Conservation (phyloP, 35 echinoderm and acorn worm genomes). For the Strongylocentrotus purpuratus region DNA sequence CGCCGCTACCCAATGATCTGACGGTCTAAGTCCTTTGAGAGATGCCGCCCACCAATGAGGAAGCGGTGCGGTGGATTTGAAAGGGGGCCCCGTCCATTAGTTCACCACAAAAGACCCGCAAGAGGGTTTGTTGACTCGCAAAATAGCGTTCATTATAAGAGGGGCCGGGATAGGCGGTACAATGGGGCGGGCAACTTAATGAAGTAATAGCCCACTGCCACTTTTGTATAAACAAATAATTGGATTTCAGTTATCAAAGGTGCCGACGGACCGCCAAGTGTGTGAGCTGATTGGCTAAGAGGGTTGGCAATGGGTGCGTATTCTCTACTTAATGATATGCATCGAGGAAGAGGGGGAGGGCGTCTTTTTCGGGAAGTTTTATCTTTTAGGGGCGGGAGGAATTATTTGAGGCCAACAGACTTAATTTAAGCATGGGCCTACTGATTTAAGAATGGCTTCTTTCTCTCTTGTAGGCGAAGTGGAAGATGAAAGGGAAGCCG, state of each 20-base stretch:
- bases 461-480: background rate
- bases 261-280: constrained; percentile 37
- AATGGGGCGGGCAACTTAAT: constrained; percentile 78
- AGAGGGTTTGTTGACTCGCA: constrained; percentile 71
- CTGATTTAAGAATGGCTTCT: background rate
- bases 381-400: background rate
- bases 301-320: constrained; percentile 35
- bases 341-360: constrained; percentile 19
- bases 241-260: constrained; percentile 75
- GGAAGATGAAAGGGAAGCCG: constrained; percentile 40
- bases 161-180: constrained; percentile 69
- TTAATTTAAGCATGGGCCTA: constrained; percentile 10
- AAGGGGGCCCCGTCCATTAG: constrained; percentile 73
- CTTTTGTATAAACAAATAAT: constrained; percentile 89
- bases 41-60: constrained; percentile 61
- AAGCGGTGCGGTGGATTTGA: constrained; percentile 58
- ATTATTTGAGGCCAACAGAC: background rate
- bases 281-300: constrained; percentile 55
- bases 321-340: constrained; percentile 56
- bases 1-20: constrained; percentile 64
- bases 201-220: constrained; percentile 76
- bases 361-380: constrained; percentile 33
- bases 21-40: constrained; percentile 57
- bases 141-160: constrained; percentile 82
- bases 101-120: constrained; percentile 64